phyloP scores from a whole-genome alignment of 2,113 vertebrate species.

The Regulus satrapa region DNA sequence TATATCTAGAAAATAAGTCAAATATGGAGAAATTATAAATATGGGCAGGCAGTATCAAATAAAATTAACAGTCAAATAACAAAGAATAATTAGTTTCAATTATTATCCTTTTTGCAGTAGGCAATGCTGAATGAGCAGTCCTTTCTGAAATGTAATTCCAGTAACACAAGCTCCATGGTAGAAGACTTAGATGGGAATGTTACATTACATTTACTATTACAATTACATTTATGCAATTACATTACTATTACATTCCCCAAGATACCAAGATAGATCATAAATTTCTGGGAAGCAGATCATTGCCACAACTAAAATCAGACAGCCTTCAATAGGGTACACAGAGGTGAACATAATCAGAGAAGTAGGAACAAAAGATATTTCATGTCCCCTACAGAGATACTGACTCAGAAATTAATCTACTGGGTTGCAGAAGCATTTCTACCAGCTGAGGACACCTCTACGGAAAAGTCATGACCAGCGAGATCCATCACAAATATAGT shows the following conservation, averaged over 20 bases:
- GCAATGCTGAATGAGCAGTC: neutral
- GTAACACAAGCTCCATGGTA: neutral
- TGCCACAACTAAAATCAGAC: neutral
- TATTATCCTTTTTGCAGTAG: neutral
- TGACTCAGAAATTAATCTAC: neutral
- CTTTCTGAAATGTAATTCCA: neutral
- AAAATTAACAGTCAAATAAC: neutral
- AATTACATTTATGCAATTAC: too few species aligned
- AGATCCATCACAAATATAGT: neutral
- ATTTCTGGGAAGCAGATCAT: neutral
- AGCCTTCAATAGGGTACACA: neutral
- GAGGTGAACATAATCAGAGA: neutral
- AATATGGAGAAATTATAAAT: neutral
- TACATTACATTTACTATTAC: too few species aligned
- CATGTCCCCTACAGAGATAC: neutral
- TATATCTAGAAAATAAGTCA: neutral
- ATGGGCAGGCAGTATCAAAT: neutral
- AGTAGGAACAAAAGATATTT: neutral
- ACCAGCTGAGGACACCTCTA: neutral
- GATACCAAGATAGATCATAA: neutral
- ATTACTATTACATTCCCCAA: neutral
- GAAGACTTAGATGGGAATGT: neutral
- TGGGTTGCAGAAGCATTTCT: neutral
- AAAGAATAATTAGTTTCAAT: neutral
- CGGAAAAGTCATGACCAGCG: neutral